Base-by-base conservation (phyloP, 2,797 vertebrate genomes). In the Kryptolebias ocellatus region DNA sequence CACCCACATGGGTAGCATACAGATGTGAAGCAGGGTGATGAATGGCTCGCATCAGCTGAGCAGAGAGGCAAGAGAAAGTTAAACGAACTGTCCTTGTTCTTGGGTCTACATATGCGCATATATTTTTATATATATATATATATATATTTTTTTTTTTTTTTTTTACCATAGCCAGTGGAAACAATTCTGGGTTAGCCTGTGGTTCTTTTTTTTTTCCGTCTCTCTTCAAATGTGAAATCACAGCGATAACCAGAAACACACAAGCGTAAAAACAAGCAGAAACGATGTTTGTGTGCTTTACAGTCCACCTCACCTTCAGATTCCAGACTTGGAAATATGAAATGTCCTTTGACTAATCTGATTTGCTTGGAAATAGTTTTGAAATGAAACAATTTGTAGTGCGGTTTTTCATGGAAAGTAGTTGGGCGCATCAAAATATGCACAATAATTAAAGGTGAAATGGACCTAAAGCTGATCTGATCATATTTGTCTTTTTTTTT, bases 81-180 rank as follows among this genome's bases (percentile, higher is more conserved):
- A 91, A 93, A 90, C 82, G 82, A 82, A 76, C 85, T 92, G 93
- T 89, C 92, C 91, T 92, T 92, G 89, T 93, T 92, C 90, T 83
- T 70, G 65, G 76, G 80, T 92, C 88, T 91, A 90, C 90, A 86
- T 92, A 90, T 90, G 90, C 87, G 83, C 91, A 93, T 93, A 93
- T 81, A 87, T 92, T 90, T 88, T 87, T 92, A 87, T 91, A 91
- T 39, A 10, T 9, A 10, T 39, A 39, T 2, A 39, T 39, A 39
- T 39, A 39, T 39, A 37, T 39, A 10, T 34, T 4, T 34, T 34
- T 34, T 1, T 34, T 34, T 34, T 34, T 4, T 31, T 34, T 92
- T 92, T 93, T 92, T 92, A 92, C 88, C 66, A 17, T 76, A 84
- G 83, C 79, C 80, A 84, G 73, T 81, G 18, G 59, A 56, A 74